These are phyloP conservation scores for Plumapathes pennacea DNA, from an alignment of 92 coral and sea anemone species.

Conservation along the genomic window DNA sequence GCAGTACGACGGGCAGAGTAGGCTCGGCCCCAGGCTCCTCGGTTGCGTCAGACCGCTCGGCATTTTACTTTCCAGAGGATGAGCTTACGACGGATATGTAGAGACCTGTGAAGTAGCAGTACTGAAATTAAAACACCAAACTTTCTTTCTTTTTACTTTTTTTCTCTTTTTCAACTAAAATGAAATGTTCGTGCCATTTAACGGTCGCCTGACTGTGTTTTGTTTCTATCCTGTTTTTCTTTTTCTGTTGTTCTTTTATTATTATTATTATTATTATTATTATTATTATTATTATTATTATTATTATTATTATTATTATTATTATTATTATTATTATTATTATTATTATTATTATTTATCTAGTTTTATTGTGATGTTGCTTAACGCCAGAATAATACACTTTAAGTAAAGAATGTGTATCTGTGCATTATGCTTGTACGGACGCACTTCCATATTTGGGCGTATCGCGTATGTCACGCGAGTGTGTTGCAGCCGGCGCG, in stretches of 20 bases:
- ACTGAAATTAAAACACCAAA: too few relatives aligned
- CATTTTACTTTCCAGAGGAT: constrained; percentile 16
- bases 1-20: constrained; percentile 6
- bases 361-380: too few relatives aligned
- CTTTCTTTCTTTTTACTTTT: too few relatives aligned
- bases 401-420: too few relatives aligned
- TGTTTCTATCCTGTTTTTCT: not conserved
- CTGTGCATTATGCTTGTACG: too few relatives aligned
- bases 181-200: not conserved
- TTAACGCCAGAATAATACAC: too few relatives aligned
- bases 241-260: not conserved
- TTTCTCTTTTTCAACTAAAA: too few relatives aligned
- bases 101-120: too few relatives aligned
- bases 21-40: constrained; percentile 27
- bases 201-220: not conserved
- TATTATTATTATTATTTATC: not conserved
- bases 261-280: not conserved
- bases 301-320: not conserved
- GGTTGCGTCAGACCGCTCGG: constrained; percentile 26
- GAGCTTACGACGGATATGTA: constrained; percentile 5
- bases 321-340: not conserved
- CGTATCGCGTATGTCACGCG: too few relatives aligned
- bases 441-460: too few relatives aligned
- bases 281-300: not conserved
- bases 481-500: too few relatives aligned